Evolutionary conservation across 37 sponge, comb jelly and placozoan genomes (phyloP).

Genomic region (Diacarnus erythraeanus): DNA sequence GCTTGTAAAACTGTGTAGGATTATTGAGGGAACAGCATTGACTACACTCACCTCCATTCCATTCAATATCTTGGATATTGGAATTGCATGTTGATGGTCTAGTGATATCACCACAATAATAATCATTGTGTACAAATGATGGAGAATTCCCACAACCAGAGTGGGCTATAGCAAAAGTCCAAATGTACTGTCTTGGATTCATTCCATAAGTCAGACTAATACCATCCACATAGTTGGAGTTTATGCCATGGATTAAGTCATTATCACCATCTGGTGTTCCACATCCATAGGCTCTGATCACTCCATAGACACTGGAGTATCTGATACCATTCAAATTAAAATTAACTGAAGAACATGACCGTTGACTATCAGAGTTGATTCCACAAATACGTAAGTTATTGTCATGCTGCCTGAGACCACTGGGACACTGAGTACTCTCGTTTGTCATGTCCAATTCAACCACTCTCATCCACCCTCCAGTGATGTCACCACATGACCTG

Average conservation of each 20-base stretch:
- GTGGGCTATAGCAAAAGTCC: slow-evolving; percentile 34
- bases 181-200: slow-evolving; percentile 21
- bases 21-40: neutral
- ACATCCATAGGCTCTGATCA: slow-evolving; percentile 21
- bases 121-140: no score
- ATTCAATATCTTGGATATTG: neutral
- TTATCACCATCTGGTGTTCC: slow-evolving; percentile 11
- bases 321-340: neutral
- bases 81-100: neutral
- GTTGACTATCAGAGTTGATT: neutral
- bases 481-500: slow-evolving; percentile 9
- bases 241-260: neutral
- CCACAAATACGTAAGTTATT: neutral
- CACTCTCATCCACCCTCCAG: slow-evolving; percentile 32
- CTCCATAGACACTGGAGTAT: slow-evolving; percentile 32
- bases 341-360: neutral
- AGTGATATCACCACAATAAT: neutral
- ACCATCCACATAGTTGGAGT: slow-evolving; percentile 31
- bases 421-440: slow-evolving; percentile 6
- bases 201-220: slow-evolving; percentile 26
- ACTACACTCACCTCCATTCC: neutral
- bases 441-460: slow-evolving; percentile 22
- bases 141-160: no score
- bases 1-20: neutral
- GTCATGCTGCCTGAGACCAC: neutral